phyloP scores from a whole-genome alignment of 2,888 invertebrate genomes.

The Drosophila neonasuta region DNA sequence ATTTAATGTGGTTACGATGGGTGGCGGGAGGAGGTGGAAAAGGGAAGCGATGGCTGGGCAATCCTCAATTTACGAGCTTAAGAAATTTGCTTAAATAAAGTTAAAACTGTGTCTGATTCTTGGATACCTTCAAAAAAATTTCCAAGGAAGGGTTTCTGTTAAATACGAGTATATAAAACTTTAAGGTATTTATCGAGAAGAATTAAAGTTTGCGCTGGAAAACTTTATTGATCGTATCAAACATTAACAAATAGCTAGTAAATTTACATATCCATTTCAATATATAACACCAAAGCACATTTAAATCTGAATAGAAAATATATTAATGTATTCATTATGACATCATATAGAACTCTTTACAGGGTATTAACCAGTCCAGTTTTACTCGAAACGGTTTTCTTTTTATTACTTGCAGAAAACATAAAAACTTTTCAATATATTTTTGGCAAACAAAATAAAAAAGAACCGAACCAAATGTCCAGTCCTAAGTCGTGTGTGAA shows the following conservation, averaged over 20 bases:
- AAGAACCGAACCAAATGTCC: slow-evolving; percentile 28
- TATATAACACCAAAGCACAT: no score
- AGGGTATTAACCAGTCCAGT: slow-evolving; percentile 23
- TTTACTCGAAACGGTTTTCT: not conserved
- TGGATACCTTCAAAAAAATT: not conserved
- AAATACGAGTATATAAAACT: no score
- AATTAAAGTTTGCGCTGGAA: slow-evolving; percentile 1
- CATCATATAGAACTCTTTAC: not conserved
- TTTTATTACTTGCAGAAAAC: slow-evolving; percentile 43
- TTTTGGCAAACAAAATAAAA: slow-evolving; percentile 31
- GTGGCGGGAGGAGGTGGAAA: slow-evolving; percentile 19
- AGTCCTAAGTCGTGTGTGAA: slow-evolving; percentile 51
- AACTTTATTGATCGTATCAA: slow-evolving; percentile 39
- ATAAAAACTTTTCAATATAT: slow-evolving; percentile 62
- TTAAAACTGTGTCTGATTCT: not conserved
- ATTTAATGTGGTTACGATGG: slow-evolving; percentile 53
- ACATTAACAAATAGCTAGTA: slow-evolving; percentile 35
- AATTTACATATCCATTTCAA: slow-evolving; percentile 15
- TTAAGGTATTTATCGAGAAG: not conserved
- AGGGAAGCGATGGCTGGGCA: slow-evolving; percentile 1
- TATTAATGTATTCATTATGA: not conserved
- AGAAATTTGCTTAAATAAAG: slow-evolving; percentile 11
- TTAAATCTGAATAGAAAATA: no score
- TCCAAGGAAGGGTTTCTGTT: no score
- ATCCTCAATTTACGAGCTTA: slow-evolving; percentile 10